phyloP scores from a whole-genome alignment of 2,797 vertebrate species.

The Typhlichthys eigenmanni region DNA sequence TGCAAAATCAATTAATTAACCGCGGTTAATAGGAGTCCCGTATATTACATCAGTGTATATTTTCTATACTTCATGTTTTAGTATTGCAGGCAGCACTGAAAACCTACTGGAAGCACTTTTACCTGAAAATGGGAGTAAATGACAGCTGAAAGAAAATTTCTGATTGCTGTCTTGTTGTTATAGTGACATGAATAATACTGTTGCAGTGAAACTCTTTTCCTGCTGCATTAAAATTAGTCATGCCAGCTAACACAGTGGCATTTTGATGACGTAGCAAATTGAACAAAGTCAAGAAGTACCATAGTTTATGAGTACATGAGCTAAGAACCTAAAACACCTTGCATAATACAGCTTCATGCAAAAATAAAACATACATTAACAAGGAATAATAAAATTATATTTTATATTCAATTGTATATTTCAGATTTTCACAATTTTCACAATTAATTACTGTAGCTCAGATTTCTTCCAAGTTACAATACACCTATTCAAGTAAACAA shows the following conservation, averaged over 20 bases:
- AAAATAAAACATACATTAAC: too few relatives aligned
- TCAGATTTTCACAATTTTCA: too few relatives aligned
- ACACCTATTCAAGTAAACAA: too few relatives aligned
- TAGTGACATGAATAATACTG: constrained; percentile 4
- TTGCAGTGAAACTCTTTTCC: constrained; percentile 7
- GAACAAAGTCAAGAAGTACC: neutral
- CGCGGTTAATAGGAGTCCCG: too few relatives aligned
- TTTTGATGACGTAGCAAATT: neutral
- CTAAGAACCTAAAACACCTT: too few relatives aligned
- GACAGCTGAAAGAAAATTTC: constrained; percentile 10
- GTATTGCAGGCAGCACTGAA: neutral
- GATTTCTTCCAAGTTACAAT: too few relatives aligned
- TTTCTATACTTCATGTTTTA: neutral
- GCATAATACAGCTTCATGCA: too few relatives aligned
- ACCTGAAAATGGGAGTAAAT: constrained; percentile 11
- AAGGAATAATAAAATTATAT: too few relatives aligned
- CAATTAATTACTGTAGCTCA: too few relatives aligned
- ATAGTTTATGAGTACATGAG: constrained; percentile 1
- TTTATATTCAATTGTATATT: too few relatives aligned
- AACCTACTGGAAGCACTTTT: neutral
- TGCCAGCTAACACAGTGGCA: neutral
- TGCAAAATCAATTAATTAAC: too few relatives aligned
- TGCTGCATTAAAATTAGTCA: neutral
- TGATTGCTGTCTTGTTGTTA: constrained; percentile 6
- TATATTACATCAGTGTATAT: neutral